Percentiles rank a stretch among this genome's conserved stretches.
These are phyloP conservation scores for Danio jaintianensis DNA, from an alignment of 2,797 vertebrate species.

Conservation along the genomic window DNA sequence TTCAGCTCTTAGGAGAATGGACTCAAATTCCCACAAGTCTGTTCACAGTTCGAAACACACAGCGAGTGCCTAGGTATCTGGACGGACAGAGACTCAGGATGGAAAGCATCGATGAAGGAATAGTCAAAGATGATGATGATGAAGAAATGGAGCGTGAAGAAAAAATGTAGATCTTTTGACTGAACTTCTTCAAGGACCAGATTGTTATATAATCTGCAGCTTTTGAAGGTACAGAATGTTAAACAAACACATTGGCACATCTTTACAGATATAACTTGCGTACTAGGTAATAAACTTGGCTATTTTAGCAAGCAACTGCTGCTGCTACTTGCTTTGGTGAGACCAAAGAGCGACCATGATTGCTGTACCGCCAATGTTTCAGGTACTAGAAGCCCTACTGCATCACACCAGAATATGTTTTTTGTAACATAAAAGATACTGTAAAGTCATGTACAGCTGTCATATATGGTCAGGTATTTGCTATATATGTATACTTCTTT, in stretches of 20 bases:
- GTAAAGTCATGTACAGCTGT: not conserved
- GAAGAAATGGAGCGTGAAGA: conserved; percentile 63
- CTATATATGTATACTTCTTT: not conserved
- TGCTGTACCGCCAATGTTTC: not conserved
- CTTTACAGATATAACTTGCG: conserved; percentile 23
- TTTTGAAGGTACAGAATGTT: conserved; percentile 38
- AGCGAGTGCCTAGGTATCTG: conserved; percentile 80
- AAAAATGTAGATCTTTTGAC: conserved; percentile 35
- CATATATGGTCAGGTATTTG: conserved; percentile 7
- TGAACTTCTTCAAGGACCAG: conserved; percentile 21
- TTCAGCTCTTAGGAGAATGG: conserved; percentile 89
- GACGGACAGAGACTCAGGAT: conserved; percentile 87
- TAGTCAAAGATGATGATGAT: conserved; percentile 79
- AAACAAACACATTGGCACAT: not conserved
- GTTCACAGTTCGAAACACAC: conserved; percentile 68
- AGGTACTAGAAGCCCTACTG: not conserved
- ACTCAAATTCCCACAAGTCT: conserved; percentile 74
- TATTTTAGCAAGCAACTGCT: conserved; percentile 28
- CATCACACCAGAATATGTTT: conserved; percentile 15
- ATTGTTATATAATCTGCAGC: conserved; percentile 30
- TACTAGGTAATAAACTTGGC: conserved; percentile 14
- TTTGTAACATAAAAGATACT: conserved; percentile 14
- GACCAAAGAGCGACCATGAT: conserved; percentile 5
- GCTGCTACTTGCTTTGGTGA: conserved; percentile 35
- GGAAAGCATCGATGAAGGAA: conserved; percentile 96